A percentile compares a stretch with the other conserved stretches of the same genome.
phyloP scores from a whole-genome alignment of 2,888 invertebrate species.

The Trichogramma evanescens region DNA sequence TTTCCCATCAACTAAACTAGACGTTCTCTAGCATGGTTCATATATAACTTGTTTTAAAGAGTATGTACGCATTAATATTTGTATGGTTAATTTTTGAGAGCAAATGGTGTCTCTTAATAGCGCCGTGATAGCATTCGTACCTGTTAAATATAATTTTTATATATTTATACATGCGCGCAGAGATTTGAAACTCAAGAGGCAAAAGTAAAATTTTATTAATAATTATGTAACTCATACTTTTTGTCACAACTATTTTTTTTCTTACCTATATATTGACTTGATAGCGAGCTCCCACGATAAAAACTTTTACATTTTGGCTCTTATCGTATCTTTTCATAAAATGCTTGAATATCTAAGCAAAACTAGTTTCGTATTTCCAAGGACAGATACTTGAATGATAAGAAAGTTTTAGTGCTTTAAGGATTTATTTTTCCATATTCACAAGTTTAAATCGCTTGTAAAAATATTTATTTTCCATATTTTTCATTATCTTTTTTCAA shows the following conservation, averaged over 20 bases:
- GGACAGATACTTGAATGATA: conserved; percentile 1
- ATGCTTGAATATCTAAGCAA: conserved; percentile 12
- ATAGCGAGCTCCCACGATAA: conserved; percentile 18
- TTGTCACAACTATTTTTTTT: conserved; percentile 1
- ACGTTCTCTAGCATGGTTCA: conserved; percentile 18
- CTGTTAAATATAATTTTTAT: conserved; percentile 1
- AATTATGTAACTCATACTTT: no score
- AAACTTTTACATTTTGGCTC: conserved; percentile 15
- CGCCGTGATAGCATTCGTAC: conserved; percentile 21
- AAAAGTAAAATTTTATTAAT: not conserved
- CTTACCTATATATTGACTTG: conserved; percentile 19
- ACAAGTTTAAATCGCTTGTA: conserved; percentile 4
- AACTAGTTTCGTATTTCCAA: conserved; percentile 8
- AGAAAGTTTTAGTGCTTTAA: conserved; percentile 2
- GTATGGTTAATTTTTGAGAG: conserved; percentile 17
- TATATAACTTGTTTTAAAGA: conserved; percentile 20
- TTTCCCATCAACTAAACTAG: conserved; percentile 21
- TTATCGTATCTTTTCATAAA: conserved; percentile 7
- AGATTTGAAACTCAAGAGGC: conserved; percentile 21
- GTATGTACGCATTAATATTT: conserved; percentile 16
- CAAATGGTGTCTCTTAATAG: conserved; percentile 25
- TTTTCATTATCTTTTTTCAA: conserved; percentile 4
- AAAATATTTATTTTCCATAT: conserved; percentile 11
- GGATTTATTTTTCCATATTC: not conserved
- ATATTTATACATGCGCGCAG: conserved; percentile 11